phyloP scores from a whole-genome alignment of 2,797 vertebrate species.

The Acanthurus leucopareius region DNA sequence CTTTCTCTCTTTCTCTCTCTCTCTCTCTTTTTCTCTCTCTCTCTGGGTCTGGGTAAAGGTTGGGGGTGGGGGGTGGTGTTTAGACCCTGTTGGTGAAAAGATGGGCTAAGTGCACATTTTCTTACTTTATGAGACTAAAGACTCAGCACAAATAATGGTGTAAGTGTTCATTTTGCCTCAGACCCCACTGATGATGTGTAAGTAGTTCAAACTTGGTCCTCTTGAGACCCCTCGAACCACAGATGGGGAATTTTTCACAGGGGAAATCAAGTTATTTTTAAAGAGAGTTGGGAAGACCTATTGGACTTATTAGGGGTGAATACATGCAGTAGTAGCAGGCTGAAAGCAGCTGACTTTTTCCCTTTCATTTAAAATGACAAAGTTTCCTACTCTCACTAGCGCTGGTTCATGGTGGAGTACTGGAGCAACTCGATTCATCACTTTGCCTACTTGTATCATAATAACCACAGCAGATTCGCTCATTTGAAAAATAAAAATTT shows the following conservation, averaged over 20 bases:
- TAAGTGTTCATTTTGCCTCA: constrained; percentile 50
- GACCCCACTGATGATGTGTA: constrained; percentile 46
- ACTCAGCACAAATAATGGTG: constrained; percentile 66
- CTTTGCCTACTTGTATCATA: constrained; percentile 38
- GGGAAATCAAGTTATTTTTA: constrained; percentile 26
- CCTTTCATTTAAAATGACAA: constrained; percentile 39
- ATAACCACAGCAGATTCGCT: constrained; percentile 55
- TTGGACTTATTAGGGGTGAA: constrained; percentile 20
- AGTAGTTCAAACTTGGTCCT: constrained; percentile 48
- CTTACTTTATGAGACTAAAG: constrained; percentile 46
- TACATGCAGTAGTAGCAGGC: neutral
- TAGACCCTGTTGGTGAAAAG: constrained; percentile 51
- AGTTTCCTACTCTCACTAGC: constrained; percentile 1
- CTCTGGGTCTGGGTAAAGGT: constrained; percentile 19
- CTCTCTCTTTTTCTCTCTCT: constrained; percentile 44
- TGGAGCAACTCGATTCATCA: constrained; percentile 47
- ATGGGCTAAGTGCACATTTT: constrained; percentile 57
- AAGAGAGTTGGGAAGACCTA: constrained; percentile 37
- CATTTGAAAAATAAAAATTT: constrained; percentile 68
- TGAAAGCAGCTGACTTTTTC: constrained; percentile 21
- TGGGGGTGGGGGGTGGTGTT: constrained; percentile 30
- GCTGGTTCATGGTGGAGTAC: constrained; percentile 15
- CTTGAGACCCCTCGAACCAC: constrained; percentile 5
- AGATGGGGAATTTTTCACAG: constrained; percentile 16
- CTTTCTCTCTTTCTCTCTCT: constrained; percentile 60